phyloP scores from a whole-genome alignment of 2,888 invertebrate species.

The Drosophila stalkeri region DNA sequence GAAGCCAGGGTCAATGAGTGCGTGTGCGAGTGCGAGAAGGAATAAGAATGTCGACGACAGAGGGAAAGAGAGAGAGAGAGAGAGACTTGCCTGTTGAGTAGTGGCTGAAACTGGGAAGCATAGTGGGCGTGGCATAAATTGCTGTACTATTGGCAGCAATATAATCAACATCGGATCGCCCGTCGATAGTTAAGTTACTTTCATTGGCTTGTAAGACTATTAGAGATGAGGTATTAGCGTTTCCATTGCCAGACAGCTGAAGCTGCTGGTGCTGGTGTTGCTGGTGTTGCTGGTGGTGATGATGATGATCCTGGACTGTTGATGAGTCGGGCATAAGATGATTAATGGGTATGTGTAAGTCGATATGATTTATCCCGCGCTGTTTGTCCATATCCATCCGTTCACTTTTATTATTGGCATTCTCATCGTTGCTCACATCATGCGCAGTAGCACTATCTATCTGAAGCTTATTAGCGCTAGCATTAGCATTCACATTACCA shows the following conservation, averaged over 20 bases:
- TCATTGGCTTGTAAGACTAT: constrained; percentile 87
- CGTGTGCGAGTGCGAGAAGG: constrained; percentile 27
- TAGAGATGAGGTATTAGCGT: constrained; percentile 69
- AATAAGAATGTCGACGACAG: background rate
- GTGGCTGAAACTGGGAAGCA: constrained; percentile 89
- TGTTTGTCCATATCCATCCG: constrained; percentile 38
- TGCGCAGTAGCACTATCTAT: constrained; percentile 20
- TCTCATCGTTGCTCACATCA: constrained; percentile 39
- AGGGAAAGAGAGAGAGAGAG: background rate
- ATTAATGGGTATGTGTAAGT: constrained; percentile 37
- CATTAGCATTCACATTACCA: background rate
- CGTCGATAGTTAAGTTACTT: constrained; percentile 38
- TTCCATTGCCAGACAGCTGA: constrained; percentile 34
- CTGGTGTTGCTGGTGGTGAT: constrained; percentile 27
- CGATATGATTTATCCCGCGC: constrained; percentile 29
- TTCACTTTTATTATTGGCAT: constrained; percentile 42
- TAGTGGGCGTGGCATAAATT: constrained; percentile 87
- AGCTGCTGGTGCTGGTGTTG: constrained; percentile 27
- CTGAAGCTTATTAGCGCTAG: constrained; percentile 17
- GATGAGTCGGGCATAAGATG: constrained; percentile 40
- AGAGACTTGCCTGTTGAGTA: constrained; percentile 88
- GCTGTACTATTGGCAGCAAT: constrained; percentile 40
- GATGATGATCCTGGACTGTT: constrained; percentile 27
- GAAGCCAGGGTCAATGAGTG: background rate
- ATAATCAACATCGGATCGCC: constrained; percentile 47